phyloP scores from a whole-genome alignment of 1,140 invertebrate species.

The Reticulitermes speratus region DNA sequence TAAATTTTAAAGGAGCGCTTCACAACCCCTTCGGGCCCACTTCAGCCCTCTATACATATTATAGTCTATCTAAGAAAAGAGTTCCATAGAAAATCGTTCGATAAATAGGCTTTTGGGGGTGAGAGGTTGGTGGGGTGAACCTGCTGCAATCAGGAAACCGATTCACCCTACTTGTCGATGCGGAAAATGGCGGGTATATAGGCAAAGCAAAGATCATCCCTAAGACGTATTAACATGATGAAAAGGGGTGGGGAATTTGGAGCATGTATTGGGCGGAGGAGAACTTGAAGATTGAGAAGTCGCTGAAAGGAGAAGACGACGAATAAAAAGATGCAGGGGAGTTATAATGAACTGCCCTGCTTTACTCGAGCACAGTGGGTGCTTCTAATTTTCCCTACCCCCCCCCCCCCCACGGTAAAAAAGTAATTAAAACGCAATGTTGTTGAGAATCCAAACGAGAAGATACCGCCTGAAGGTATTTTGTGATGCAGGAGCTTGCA shows the following conservation, averaged over 20 bases:
- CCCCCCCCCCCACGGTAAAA: background rate
- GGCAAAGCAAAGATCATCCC: background rate
- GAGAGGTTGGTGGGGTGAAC: background rate
- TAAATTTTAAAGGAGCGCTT: slow-evolving; percentile 27
- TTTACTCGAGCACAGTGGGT: background rate
- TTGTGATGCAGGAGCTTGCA: background rate
- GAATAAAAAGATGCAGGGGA: background rate
- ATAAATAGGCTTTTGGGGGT: slow-evolving; percentile 13
- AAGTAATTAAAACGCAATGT: background rate
- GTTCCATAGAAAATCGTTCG: slow-evolving; percentile 27
- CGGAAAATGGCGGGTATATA: slow-evolving; percentile 24
- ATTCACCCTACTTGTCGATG: slow-evolving; percentile 20
- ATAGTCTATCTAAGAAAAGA: background rate
- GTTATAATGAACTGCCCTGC: background rate
- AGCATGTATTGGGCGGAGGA: background rate
- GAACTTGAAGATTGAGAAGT: background rate
- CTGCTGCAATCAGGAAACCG: background rate
- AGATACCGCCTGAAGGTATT: background rate
- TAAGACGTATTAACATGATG: background rate
- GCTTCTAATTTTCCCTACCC: background rate
- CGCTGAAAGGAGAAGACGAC: background rate
- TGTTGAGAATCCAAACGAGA: background rate
- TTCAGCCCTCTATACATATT: background rate
- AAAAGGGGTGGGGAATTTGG: background rate
- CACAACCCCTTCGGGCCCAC: background rate